Evolutionary conservation across 2,888 invertebrate genomes (phyloP).

Genomic region (Oxycera nigricornis): DNA sequence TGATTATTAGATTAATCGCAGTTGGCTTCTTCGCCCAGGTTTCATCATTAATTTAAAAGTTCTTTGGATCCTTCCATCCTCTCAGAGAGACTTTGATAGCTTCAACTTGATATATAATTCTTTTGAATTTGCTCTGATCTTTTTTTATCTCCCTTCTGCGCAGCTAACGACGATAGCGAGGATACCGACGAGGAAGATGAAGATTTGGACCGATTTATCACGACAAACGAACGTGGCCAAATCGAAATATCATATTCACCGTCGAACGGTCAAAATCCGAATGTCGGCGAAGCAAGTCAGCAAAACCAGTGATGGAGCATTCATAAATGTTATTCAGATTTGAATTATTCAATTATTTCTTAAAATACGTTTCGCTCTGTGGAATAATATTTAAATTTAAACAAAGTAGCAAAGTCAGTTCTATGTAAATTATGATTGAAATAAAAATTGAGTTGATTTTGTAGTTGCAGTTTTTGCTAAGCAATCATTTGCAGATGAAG

Average conservation of each 20-base stretch:
- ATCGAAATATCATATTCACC: conserved; percentile 57
- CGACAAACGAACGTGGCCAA: conserved; percentile 52
- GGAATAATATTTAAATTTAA: neutral
- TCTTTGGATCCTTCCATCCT: too few species aligned
- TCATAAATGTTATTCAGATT: neutral
- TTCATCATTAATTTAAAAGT: too few species aligned
- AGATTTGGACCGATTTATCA: conserved; percentile 61
- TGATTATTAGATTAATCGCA: too few species aligned
- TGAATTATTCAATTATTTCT: too few species aligned
- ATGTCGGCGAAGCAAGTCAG: conserved; percentile 50
- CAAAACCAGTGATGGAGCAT: neutral
- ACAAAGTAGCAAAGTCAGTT: neutral
- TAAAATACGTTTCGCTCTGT: too few species aligned
- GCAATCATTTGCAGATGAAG: too few species aligned
- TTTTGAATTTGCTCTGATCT: too few species aligned
- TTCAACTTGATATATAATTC: too few species aligned
- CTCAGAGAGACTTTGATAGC: too few species aligned
- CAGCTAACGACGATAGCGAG: conserved; percentile 69
- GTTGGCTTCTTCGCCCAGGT: too few species aligned
- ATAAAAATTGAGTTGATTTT: neutral
- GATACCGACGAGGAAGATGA: conserved; percentile 70
- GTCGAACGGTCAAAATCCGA: conserved; percentile 56
- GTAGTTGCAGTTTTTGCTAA: too few species aligned
- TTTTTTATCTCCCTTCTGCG: too few species aligned
- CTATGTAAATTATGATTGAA: neutral